Evolutionary conservation across 2,113 vertebrate species (phyloP).

Genomic region (Mus musculus): DNA sequence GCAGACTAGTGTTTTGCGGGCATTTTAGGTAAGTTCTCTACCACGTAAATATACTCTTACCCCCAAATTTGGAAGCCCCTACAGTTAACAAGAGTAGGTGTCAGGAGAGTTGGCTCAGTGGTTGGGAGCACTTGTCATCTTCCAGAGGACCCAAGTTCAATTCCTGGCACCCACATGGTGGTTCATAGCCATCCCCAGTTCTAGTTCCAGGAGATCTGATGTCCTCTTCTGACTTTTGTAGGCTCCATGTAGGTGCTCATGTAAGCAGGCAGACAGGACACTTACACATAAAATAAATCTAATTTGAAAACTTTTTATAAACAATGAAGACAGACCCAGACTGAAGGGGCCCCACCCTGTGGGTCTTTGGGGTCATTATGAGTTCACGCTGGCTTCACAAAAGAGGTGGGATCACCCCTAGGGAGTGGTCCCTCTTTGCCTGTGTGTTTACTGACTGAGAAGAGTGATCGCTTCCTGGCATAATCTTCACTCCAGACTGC

Average conservation of each 20-base stretch:
- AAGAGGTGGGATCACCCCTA: neutral
- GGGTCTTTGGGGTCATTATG: neutral
- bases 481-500: neutral
- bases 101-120: neutral
- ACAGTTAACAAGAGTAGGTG: neutral
- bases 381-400: neutral
- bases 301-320: neutral
- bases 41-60: neutral
- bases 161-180: neutral
- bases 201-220: neutral
- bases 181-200: neutral
- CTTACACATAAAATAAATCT: neutral
- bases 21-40: neutral
- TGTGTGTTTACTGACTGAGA: neutral
- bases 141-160: neutral
- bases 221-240: neutral
- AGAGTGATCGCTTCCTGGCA: neutral
- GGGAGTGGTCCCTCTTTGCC: neutral
- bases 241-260: too few relatives aligned
- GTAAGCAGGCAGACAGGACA: neutral
- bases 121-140: neutral
- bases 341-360: neutral
- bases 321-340: too few relatives aligned
- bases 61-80: neutral
- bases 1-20: neutral